A percentile compares a stretch with the other conserved stretches of the same genome.
phyloP scores from a whole-genome alignment of 2,797 vertebrate genomes.

The Diglossa cyanea region DNA sequence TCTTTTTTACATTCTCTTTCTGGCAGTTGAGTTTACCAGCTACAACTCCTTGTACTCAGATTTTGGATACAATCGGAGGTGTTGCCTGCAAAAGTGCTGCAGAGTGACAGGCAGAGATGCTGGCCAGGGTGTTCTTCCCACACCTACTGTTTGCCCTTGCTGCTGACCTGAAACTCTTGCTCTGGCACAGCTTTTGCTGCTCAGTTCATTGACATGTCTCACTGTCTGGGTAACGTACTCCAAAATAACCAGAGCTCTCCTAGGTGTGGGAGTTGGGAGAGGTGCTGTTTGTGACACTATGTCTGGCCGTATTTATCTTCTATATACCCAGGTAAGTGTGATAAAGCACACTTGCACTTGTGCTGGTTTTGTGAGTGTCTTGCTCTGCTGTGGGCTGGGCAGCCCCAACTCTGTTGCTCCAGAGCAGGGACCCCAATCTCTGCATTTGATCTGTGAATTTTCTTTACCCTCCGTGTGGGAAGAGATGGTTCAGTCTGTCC shows the following conservation, averaged over 20 bases:
- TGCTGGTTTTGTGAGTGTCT: not conserved
- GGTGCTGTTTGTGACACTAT: not conserved
- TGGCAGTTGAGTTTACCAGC: not conserved
- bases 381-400: not conserved
- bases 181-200: not conserved
- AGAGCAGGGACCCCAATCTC: not conserved
- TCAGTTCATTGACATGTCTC: not conserved
- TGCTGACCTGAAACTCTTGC: not conserved
- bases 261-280: not conserved
- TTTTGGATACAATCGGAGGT: not conserved
- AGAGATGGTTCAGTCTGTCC: rapidly evolving
- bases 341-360: not conserved
- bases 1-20: not conserved
- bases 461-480: not conserved
- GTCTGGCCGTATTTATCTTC: not conserved
- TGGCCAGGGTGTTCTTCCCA: not conserved
- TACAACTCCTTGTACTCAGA: not conserved
- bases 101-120: not conserved
- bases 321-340: rapidly evolving
- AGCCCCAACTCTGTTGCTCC: not conserved
- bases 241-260: not conserved
- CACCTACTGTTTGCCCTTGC: not conserved
- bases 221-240: not conserved
- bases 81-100: not conserved
- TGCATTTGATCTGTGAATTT: not conserved